These are phyloP conservation scores for Sitta europaea DNA, from an alignment of 2,113 vertebrate genomes.

Conservation along the genomic window DNA sequence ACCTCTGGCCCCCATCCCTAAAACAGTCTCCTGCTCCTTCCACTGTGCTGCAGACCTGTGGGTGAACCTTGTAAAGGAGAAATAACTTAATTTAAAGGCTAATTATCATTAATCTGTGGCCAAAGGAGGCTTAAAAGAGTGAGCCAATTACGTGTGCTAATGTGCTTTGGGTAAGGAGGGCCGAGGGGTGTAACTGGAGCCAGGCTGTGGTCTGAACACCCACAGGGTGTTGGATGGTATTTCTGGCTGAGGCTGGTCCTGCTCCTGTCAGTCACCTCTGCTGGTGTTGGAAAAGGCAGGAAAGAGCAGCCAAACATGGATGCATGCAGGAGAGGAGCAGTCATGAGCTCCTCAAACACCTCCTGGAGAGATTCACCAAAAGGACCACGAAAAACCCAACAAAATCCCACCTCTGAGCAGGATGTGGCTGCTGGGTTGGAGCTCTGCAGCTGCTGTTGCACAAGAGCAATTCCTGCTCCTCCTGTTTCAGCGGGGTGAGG, in stretches of 20 bases:
- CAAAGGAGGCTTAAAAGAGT: not conserved
- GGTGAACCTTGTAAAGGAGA: not conserved
- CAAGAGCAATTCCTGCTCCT: not conserved
- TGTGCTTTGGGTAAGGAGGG: not conserved
- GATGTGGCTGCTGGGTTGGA: not conserved
- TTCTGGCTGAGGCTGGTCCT: not conserved
- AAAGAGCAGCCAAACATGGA: rapidly evolving
- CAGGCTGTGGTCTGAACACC: not conserved
- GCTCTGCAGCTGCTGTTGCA: not conserved
- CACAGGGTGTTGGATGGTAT: not conserved
- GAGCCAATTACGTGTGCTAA: not conserved
- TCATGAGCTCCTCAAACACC: rapidly evolving
- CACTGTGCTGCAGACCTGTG: not conserved
- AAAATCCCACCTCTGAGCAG: not conserved
- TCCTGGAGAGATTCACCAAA: not conserved
- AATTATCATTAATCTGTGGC: constrained; percentile 17
- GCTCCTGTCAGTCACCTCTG: not conserved
- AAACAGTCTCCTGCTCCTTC: not conserved
- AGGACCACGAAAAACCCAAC: rapidly evolving
- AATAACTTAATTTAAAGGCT: not conserved
- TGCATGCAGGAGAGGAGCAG: not conserved
- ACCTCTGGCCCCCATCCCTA: not conserved
- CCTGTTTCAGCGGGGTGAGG: rapidly evolving
- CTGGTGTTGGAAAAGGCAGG: not conserved
- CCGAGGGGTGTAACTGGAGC: not conserved